These are phyloP conservation scores for Lasiurus cinereus DNA, from an alignment of 2,113 vertebrate species.

Conservation along the genomic window DNA sequence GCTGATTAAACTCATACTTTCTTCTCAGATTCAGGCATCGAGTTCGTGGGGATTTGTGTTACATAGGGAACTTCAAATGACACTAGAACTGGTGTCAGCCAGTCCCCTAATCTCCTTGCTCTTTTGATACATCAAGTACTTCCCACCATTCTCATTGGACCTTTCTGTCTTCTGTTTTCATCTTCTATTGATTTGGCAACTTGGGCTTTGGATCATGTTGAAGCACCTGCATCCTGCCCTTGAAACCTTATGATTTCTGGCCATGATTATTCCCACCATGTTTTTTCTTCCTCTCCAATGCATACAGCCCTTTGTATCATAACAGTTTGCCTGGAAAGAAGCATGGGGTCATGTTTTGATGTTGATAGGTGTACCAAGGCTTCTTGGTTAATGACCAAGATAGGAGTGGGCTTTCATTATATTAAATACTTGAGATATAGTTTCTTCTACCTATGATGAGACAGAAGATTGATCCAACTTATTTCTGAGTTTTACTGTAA, in stretches of 20 bases:
- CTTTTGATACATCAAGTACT: background rate
- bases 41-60: background rate
- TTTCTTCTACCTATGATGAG: background rate
- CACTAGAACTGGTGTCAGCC: background rate
- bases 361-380: background rate
- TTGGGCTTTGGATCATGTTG: background rate
- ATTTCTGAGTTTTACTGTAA: background rate
- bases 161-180: background rate
- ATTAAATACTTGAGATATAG: background rate
- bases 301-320: background rate
- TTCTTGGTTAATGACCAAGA: background rate
- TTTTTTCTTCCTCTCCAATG: background rate
- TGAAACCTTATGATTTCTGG: background rate
- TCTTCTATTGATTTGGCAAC: background rate
- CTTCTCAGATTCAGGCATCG: background rate
- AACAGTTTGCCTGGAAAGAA: background rate
- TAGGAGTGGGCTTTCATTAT: background rate
- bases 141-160: background rate
- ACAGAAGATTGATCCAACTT: background rate
- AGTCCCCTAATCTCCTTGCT: background rate
- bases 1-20: conserved; percentile 13
- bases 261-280: background rate
- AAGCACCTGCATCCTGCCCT: background rate
- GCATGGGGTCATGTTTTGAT: background rate
- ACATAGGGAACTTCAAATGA: conserved; percentile 14